Base-by-base conservation (phyloP, 2,888 invertebrate genomes). In the Drosophila antonietae region DNA sequence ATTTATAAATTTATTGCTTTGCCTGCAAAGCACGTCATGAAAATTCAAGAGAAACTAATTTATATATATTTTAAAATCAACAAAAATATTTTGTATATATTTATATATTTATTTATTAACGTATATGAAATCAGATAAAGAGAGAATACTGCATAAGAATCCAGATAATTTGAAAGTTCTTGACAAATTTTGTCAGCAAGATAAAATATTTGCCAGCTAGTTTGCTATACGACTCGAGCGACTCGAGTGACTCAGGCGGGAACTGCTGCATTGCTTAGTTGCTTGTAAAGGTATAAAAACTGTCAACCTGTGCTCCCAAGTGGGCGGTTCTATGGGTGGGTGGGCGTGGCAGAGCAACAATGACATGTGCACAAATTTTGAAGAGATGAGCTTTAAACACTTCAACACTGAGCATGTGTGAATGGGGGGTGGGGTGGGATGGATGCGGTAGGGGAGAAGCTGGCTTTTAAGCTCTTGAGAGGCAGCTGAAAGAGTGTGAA, bases 401-500 rank as follows among this genome's bases (percentile, higher is more conserved):
- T 58, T 59, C 69, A 75, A 44, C 57, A 12, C 57, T 23, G 4
- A 8, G 47, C n/a, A 31, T 5, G 33, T 31, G 35, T 4, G 35
- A 3, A 20, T 9, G 23, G 12, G n/a, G 7, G 41, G n/a, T n/a
- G n/a, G 8, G 5, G 10, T 20, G 15, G 12, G 4, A n/a, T 6
- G 18, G 14, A 31, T 6, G 6, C 6, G 28, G 28, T 6, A 28
- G 28, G 28, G 1, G 28, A 28, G 15, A 18, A 12, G 66, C 58
- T 73, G 71, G 80, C 80, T 80, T 79, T 79, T 80, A 79, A 80
- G 62, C 69, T 78, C 65, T 72, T 72, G 72, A 51, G 35, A 35
- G 18, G 14, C 20, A 51, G 33, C n/a, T 31, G 49, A n/a, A 49
- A 31, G 31, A 31, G 14, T 4, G 9, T 7, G 4, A 8, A 15